Conservation (phyloP, 2,888 invertebrate genomes). For the Colletes collaris region DNA sequence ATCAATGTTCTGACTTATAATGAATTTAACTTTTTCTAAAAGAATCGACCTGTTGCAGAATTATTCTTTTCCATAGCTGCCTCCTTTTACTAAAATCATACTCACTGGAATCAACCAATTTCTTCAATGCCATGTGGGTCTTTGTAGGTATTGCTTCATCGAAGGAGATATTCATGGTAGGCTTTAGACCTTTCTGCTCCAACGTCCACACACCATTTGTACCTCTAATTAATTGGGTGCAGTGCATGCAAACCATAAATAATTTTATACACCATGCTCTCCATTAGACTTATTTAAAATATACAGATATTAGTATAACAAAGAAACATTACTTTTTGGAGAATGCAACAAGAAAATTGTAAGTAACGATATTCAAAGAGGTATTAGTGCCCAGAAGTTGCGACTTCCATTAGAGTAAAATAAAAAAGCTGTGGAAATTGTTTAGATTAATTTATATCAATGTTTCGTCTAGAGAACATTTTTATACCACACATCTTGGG, state of each 20-base stretch:
- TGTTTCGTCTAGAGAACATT: too few relatives aligned
- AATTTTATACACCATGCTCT: background rate
- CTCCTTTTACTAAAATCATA: slow-evolving; percentile 9
- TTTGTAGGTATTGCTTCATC: slow-evolving; percentile 95
- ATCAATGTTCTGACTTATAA: slow-evolving; percentile 99
- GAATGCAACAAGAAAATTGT: too few relatives aligned
- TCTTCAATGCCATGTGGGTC: slow-evolving; percentile 96
- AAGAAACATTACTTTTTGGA: too few relatives aligned
- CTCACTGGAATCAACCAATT: slow-evolving; percentile 87
- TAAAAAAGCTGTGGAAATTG: too few relatives aligned
- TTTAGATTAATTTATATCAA: too few relatives aligned
- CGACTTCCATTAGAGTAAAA: too few relatives aligned
- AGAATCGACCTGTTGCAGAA: slow-evolving; percentile 7
- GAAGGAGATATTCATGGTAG: slow-evolving; percentile 93
- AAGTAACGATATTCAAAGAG: background rate
- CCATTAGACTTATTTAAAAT: too few relatives aligned
- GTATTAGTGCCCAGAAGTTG: background rate
- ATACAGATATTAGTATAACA: too few relatives aligned
- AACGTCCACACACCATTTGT: slow-evolving; percentile 98
- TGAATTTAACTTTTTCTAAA: slow-evolving; percentile 89
- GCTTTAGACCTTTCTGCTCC: slow-evolving; percentile 94
- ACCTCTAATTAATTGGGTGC: slow-evolving; percentile 86
- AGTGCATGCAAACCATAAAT: slow-evolving; percentile 6
- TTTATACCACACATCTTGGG: too few relatives aligned
- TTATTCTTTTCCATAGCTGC: background rate